Evolutionary conservation across 2,797 vertebrate species (phyloP).

Genomic region (Acridotheres tristis): DNA sequence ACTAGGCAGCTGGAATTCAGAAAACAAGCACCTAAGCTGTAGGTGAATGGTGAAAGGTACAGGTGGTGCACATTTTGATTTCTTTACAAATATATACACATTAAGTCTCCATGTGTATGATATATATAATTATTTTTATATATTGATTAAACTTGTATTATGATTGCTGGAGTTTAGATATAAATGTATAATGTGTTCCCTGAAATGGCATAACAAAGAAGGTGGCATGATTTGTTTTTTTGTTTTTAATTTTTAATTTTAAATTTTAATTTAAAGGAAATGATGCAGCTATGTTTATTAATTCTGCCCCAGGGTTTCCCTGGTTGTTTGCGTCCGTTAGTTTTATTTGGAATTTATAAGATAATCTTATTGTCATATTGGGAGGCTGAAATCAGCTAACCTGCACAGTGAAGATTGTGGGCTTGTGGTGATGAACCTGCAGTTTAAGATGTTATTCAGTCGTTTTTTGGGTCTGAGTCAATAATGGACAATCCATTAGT

Average conservation of each 20-base stretch:
- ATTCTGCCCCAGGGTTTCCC: background rate
- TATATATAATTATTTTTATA: background rate
- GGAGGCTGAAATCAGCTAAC: background rate
- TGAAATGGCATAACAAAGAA: background rate
- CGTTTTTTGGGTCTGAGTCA: background rate
- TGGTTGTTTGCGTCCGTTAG: background rate
- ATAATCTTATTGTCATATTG: background rate
- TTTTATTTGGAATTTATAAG: background rate
- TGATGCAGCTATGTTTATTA: background rate
- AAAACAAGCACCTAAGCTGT: background rate
- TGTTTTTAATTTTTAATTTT: background rate
- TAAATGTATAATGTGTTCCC: background rate
- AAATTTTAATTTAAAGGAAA: background rate
- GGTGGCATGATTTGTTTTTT: background rate
- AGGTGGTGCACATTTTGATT: background rate
- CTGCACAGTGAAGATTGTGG: background rate
- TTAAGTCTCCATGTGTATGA: background rate
- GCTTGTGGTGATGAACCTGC: background rate
- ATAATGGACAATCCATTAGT: slow-evolving; percentile 24
- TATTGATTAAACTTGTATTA: background rate
- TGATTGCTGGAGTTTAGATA: background rate
- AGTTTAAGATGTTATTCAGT: background rate
- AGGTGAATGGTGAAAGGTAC: background rate
- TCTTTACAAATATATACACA: accelerated
- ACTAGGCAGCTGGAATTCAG: background rate